Percentiles rank a stretch among this genome's conserved stretches.
These are phyloP conservation scores for Anoplolepis gracilipes DNA, from an alignment of 1,140 invertebrate genomes.

Conservation along the genomic window DNA sequence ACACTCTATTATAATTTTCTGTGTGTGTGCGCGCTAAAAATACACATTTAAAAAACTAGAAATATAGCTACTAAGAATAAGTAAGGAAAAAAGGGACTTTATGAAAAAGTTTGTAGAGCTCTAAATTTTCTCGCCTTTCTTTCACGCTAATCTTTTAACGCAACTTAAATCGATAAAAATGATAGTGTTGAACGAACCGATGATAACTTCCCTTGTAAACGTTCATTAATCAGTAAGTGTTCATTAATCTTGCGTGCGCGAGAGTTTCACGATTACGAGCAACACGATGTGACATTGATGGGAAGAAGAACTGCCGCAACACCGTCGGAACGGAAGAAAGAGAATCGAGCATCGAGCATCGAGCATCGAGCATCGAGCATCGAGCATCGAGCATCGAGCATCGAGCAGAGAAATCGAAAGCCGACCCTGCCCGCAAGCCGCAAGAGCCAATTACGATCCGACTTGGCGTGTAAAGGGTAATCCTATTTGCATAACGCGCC, in stretches of 20 bases:
- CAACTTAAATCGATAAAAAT: slow-evolving; percentile 36
- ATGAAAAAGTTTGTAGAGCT: too few species aligned
- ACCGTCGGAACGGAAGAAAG: neutral
- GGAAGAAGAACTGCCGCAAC: slow-evolving; percentile 39
- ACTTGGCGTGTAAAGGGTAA: slow-evolving; percentile 79
- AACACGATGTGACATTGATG: slow-evolving; percentile 47
- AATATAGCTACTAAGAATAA: neutral
- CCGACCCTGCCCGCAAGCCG: slow-evolving; percentile 65
- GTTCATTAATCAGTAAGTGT: slow-evolving; percentile 19
- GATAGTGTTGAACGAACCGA: slow-evolving; percentile 27
- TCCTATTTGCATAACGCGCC: slow-evolving; percentile 83
- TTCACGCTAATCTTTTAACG: slow-evolving; percentile 14
- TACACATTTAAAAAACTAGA: neutral
- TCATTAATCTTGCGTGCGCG: slow-evolving; percentile 16
- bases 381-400: too few species aligned
- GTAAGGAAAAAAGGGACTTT: neutral
- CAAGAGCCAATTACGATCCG: slow-evolving; percentile 80
- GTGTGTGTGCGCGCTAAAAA: too few species aligned
- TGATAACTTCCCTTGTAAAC: neutral
- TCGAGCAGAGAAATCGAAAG: slow-evolving; percentile 39
- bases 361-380: too few species aligned
- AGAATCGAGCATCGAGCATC: too few species aligned
- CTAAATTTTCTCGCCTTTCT: neutral
- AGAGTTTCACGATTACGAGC: slow-evolving; percentile 23
- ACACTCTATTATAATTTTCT: neutral